Evolutionary conservation across 2,113 vertebrate species (phyloP).

Genomic region (Alexandromys fortis): DNA sequence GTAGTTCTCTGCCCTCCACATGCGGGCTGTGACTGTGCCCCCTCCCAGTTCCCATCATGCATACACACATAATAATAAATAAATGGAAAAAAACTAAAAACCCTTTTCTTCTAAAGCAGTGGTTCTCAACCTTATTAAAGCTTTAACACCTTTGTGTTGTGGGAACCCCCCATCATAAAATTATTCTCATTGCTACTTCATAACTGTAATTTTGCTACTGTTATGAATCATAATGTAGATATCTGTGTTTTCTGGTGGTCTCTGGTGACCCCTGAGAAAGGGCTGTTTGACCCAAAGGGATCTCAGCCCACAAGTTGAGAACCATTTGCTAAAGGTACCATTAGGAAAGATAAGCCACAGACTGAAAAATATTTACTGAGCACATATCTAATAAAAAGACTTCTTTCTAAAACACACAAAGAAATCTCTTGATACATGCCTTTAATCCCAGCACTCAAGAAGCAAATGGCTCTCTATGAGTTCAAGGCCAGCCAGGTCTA

Average conservation of each 20-base stretch:
- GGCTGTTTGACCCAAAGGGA: not conserved
- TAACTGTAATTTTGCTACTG: not conserved
- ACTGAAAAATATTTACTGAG: conserved; percentile 12
- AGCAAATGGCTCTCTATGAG: not conserved
- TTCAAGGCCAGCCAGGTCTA: not conserved
- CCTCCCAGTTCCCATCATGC: not conserved
- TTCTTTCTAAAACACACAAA: conserved; percentile 55
- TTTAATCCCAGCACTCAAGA: not conserved
- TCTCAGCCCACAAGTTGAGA: not conserved
- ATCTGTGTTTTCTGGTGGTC: not conserved
- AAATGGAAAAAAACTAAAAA: not conserved
- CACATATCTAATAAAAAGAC: conserved; percentile 35
- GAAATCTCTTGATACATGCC: conserved; percentile 11
- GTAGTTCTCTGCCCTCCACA: not conserved
- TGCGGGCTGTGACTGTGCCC: too few species aligned
- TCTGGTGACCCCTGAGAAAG: not conserved
- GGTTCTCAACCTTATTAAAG: not conserved
- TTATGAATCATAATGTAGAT: not conserved
- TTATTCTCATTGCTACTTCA: not conserved
- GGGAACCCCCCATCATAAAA: not conserved
- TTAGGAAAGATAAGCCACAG: conserved; percentile 14
- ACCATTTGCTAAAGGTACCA: not conserved
- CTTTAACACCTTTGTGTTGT: not conserved
- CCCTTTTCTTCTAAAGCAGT: not conserved
- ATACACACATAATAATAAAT: not conserved